Percentiles rank a stretch among this genome's conserved stretches.
phyloP scores from a whole-genome alignment of 2,888 invertebrate genomes.

The Mesorhabditis sp. region DNA sequence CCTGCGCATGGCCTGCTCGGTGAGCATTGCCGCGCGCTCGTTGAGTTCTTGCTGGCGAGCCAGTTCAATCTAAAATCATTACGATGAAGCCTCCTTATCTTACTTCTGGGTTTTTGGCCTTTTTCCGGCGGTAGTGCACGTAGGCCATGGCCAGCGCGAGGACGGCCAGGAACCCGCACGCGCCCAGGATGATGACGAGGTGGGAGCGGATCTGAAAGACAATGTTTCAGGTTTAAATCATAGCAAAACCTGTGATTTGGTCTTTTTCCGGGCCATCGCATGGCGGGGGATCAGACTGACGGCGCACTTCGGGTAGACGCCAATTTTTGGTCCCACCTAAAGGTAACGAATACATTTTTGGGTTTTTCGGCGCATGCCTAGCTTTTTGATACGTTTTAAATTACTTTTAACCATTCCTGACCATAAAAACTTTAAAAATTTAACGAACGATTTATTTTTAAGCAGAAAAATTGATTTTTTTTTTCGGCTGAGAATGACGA shows the following conservation, averaged over 20 bases:
- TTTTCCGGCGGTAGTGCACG: background rate
- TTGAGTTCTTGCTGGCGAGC: conserved; percentile 1
- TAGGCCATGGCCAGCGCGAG: background rate
- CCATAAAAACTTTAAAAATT: too few relatives aligned
- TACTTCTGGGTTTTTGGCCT: background rate
- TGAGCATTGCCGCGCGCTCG: background rate
- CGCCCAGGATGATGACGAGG: conserved; percentile 1
- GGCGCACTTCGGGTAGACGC: background rate
- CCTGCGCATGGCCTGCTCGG: background rate
- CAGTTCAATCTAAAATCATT: background rate
- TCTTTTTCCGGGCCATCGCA: background rate
- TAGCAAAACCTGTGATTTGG: background rate
- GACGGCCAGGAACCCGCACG: background rate
- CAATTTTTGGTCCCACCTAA: background rate
- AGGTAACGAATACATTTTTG: background rate
- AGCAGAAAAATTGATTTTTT: too few relatives aligned
- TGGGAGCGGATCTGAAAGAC: background rate
- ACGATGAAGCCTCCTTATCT: background rate
- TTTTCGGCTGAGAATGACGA: too few relatives aligned
- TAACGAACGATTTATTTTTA: too few relatives aligned
- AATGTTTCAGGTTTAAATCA: background rate
- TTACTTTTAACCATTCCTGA: too few relatives aligned
- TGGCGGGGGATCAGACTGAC: background rate
- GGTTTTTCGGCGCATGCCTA: background rate
- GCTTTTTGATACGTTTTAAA: too few relatives aligned